phyloP scores from a whole-genome alignment of 2,113 vertebrate species.

The Saguinus midas region DNA sequence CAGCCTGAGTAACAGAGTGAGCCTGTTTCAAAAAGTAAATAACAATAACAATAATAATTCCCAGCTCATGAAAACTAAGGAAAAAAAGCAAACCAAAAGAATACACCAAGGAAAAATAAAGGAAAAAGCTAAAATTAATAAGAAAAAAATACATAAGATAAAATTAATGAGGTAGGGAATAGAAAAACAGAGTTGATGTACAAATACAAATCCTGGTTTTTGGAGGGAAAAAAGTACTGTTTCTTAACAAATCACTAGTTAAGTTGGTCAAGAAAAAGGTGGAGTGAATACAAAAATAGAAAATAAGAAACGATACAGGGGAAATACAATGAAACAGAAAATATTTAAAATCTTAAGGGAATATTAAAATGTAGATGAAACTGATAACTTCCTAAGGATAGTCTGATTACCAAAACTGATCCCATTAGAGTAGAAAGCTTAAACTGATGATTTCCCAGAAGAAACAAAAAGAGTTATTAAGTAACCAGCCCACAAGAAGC shows the following conservation, averaged over 20 bases:
- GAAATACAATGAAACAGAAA: neutral
- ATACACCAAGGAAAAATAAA: neutral
- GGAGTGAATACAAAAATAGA: neutral
- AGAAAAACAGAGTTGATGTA: neutral
- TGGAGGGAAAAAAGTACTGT: neutral
- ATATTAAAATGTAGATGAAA: neutral
- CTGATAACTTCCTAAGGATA: neutral
- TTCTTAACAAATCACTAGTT: neutral
- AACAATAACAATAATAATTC: neutral
- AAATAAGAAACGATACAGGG: neutral
- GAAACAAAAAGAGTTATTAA: neutral
- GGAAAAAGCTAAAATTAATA: neutral
- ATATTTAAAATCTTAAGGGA: neutral
- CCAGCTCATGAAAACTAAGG: neutral
- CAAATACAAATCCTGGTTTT: neutral
- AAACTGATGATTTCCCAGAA: neutral
- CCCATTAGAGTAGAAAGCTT: neutral
- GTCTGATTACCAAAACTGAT: neutral
- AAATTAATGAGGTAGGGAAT: neutral
- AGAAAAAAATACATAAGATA: neutral
- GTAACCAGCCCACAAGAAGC: neutral
- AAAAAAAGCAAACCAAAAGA: neutral
- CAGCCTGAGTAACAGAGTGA: no score
- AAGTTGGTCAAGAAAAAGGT: neutral
- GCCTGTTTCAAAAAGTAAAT: no score